Conservation (phyloP, 1,140 invertebrate species). For the Helicoverpa zea region DNA sequence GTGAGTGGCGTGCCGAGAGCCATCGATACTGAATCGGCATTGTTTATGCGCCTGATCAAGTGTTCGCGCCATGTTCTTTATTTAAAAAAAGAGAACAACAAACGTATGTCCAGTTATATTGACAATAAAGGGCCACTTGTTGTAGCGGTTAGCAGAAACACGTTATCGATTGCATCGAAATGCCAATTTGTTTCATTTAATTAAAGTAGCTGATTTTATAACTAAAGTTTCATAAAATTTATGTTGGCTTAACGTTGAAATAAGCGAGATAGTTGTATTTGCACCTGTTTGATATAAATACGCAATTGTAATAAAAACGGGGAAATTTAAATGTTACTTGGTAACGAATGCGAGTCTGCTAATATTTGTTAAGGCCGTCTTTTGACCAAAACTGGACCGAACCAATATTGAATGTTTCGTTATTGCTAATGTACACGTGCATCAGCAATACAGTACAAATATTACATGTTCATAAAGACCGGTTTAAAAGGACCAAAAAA, state of each 20-base stretch:
- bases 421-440: not conserved
- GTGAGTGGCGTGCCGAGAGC: constrained; percentile 42
- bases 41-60: constrained; percentile 42
- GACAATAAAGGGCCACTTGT: constrained; percentile 40
- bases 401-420: constrained; percentile 2
- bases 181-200: constrained; percentile 38
- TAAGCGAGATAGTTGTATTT: not conserved
- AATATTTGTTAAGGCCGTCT: constrained; percentile 4
- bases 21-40: constrained; percentile 50
- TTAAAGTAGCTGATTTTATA: constrained; percentile 40
- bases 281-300: constrained; percentile 31
- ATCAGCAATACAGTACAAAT: not conserved
- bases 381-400: constrained; percentile 4
- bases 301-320: not conserved
- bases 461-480: not conserved
- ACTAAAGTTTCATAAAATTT: constrained; percentile 7
- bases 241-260: constrained; percentile 1
- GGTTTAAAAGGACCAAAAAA: not conserved
- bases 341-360: constrained; percentile 5
- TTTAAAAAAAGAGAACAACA: constrained; percentile 44
- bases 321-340: not conserved
- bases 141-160: constrained; percentile 24
- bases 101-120: constrained; percentile 50
- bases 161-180: constrained; percentile 31
- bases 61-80: constrained; percentile 42